Evolutionary conservation across 2,797 vertebrate genomes (phyloP).

Genomic region (Pseudomugil tenellus): DNA sequence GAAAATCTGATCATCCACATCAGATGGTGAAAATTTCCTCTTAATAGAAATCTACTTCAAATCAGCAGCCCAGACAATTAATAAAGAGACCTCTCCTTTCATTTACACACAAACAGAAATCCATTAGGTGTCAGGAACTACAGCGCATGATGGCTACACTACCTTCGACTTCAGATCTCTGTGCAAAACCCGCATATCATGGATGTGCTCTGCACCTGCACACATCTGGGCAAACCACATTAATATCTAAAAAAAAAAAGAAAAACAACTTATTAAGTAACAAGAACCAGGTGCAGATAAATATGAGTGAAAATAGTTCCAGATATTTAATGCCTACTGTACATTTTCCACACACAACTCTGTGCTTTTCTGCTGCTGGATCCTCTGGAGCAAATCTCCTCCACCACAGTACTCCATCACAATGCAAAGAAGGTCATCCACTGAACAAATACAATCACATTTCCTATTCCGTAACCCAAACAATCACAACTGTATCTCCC

Average conservation of each 20-base stretch:
- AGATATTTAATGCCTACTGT: slow-evolving; percentile 45
- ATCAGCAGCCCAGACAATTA: not conserved
- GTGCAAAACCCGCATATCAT: slow-evolving; percentile 89
- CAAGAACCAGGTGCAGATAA: not conserved
- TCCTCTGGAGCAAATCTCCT: slow-evolving; percentile 90
- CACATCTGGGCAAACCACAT: slow-evolving; percentile 94
- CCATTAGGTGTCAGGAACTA: not conserved
- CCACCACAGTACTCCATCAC: slow-evolving; percentile 94
- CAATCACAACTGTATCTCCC: slow-evolving; percentile 8
- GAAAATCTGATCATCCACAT: not conserved
- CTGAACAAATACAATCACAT: slow-evolving; percentile 74
- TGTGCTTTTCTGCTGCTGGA: slow-evolving; percentile 85
- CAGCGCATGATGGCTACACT: slow-evolving; percentile 5
- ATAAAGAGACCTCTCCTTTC: not conserved
- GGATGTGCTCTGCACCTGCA: slow-evolving; percentile 88
- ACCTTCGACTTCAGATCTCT: slow-evolving; percentile 97
- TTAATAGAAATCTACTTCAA: not conserved
- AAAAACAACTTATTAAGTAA: not conserved
- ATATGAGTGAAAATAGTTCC: not conserved
- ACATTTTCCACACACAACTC: slow-evolving; percentile 87
- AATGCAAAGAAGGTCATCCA: slow-evolving; percentile 87
- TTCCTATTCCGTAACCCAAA: slow-evolving; percentile 19
- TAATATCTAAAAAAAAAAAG: slow-evolving; percentile 81
- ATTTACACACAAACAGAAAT: slow-evolving; percentile 1
- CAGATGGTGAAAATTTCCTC: not conserved